Percentiles rank a stretch among this genome's conserved stretches.
These are phyloP conservation scores for Aix galericulata DNA, from an alignment of 2,113 vertebrate species.

Conservation along the genomic window DNA sequence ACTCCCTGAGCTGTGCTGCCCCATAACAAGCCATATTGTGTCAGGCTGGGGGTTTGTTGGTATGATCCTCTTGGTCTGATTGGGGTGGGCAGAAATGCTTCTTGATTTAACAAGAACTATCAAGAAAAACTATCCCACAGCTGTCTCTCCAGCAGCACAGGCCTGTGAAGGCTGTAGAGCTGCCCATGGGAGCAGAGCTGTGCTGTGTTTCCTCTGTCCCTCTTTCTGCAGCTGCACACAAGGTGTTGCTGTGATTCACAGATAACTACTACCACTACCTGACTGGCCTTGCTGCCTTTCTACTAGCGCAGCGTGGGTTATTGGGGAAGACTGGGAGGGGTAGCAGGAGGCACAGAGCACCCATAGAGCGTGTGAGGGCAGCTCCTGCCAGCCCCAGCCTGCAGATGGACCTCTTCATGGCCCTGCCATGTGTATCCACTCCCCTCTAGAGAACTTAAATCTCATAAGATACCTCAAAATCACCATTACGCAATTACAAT, in stretches of 20 bases:
- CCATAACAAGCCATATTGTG: background rate
- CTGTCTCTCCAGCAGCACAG: background rate
- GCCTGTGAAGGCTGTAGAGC: accelerated
- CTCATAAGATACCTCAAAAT: background rate
- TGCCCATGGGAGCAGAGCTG: accelerated
- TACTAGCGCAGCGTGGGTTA: background rate
- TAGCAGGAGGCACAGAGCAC: background rate
- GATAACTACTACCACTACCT: background rate
- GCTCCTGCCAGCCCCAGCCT: background rate
- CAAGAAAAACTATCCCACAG: background rate
- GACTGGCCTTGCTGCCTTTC: background rate
- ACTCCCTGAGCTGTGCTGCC: background rate
- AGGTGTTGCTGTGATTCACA: background rate
- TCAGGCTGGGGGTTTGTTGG: background rate
- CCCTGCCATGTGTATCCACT: accelerated
- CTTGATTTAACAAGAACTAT: background rate
- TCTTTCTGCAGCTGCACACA: accelerated
- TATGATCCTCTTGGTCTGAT: background rate
- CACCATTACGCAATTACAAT: background rate
- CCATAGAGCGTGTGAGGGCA: accelerated
- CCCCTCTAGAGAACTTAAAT: background rate
- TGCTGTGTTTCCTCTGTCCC: background rate
- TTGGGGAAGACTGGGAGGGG: background rate
- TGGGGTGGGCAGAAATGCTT: too few relatives aligned
- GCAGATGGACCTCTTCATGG: background rate